These are phyloP conservation scores for Colletes collaris DNA, from an alignment of 2,888 invertebrate species.

Conservation along the genomic window DNA sequence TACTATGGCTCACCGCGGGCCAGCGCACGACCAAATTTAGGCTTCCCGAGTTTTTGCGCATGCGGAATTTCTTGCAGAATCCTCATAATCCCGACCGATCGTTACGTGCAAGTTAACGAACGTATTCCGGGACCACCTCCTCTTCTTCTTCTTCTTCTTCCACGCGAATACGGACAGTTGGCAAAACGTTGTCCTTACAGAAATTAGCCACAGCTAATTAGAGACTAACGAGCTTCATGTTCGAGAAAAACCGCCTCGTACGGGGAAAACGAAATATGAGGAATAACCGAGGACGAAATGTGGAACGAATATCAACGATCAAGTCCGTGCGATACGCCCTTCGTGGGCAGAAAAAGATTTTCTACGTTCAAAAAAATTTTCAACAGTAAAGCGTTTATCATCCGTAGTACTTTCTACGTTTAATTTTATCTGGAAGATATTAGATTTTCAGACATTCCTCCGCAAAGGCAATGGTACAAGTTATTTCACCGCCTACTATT, in stretches of 20 bases:
- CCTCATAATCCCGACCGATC: slow-evolving; percentile 13
- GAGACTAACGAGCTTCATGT: slow-evolving; percentile 59
- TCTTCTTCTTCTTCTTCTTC: slow-evolving; percentile 25
- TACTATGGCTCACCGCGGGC: neutral
- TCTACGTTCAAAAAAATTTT: too few species aligned
- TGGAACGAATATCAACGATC: neutral
- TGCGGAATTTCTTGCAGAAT: slow-evolving; percentile 43
- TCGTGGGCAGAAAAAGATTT: too few species aligned
- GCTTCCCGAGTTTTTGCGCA: slow-evolving; percentile 54
- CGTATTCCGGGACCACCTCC: slow-evolving; percentile 36
- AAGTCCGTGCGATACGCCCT: neutral
- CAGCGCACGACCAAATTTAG: slow-evolving; percentile 59
- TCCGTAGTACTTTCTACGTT: neutral
- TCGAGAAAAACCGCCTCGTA: slow-evolving; percentile 11
- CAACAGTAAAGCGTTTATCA: too few species aligned
- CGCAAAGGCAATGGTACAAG: too few species aligned
- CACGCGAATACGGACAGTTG: slow-evolving; percentile 16
- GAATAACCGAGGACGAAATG: neutral
- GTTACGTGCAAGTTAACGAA: slow-evolving; percentile 45
- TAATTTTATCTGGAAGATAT: slow-evolving; percentile 5
- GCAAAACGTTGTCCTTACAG: slow-evolving; percentile 21
- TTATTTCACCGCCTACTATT: too few species aligned
- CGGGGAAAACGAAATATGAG: slow-evolving; percentile 11
- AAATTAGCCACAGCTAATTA: slow-evolving; percentile 68
- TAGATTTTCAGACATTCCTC: too few species aligned